These are phyloP conservation scores for Aythya fuligula DNA, from an alignment of 2,797 vertebrate genomes.

Conservation along the genomic window DNA sequence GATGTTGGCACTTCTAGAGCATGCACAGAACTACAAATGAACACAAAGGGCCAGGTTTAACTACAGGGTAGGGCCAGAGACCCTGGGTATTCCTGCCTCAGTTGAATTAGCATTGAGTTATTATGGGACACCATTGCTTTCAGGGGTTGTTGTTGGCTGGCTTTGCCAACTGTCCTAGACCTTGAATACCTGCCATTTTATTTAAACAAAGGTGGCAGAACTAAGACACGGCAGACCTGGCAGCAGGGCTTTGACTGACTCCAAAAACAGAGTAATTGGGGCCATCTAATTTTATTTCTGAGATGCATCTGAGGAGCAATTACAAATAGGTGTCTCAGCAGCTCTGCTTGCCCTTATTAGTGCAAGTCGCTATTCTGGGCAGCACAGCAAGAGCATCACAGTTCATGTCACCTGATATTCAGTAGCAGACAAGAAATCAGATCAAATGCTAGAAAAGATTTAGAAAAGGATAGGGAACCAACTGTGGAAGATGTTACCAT, in stretches of 20 bases:
- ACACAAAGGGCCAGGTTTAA: background rate
- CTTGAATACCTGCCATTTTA: background rate
- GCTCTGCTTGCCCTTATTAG: background rate
- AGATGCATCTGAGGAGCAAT: background rate
- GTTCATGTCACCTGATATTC: background rate
- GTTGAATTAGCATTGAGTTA: background rate
- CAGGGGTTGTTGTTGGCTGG: background rate
- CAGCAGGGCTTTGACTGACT: background rate
- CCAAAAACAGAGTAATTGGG: background rate
- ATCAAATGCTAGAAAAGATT: background rate
- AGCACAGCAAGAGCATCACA: background rate
- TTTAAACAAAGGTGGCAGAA: slow-evolving; percentile 1
- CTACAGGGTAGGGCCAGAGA: background rate
- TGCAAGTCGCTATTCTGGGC: background rate
- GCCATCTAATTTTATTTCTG: background rate
- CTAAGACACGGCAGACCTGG: background rate
- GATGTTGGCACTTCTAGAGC: background rate
- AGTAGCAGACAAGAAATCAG: background rate
- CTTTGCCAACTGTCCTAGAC: background rate
- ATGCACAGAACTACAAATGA: background rate
- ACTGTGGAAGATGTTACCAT: background rate
- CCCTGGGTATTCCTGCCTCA: background rate
- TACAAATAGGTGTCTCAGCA: background rate
- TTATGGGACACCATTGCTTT: background rate
- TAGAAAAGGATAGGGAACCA: background rate